Percentiles rank a stretch among this genome's conserved stretches.
Evolutionary conservation across 2,888 invertebrate species (phyloP).

Genomic region (Mythimna albipuncta): DNA sequence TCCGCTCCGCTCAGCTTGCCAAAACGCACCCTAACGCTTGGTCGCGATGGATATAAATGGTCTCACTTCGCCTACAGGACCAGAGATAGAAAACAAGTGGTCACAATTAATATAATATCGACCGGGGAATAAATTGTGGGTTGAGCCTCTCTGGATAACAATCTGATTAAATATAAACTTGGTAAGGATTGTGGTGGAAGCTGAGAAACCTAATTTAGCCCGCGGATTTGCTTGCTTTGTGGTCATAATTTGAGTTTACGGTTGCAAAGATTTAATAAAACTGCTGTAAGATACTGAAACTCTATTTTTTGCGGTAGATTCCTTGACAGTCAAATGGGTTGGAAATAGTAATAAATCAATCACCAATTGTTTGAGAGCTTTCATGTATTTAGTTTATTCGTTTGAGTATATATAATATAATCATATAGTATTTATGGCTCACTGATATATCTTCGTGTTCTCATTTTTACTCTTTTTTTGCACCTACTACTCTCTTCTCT

Average conservation of each 20-base stretch:
- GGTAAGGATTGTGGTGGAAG: constrained; percentile 12
- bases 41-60: constrained; percentile 59
- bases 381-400: no score
- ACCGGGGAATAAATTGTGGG: constrained; percentile 53
- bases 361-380: no score
- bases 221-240: constrained; percentile 19
- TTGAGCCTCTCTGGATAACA: constrained; percentile 28
- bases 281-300: no score
- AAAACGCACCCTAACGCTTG: constrained; percentile 25
- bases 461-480: no score
- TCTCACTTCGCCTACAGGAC: constrained; percentile 38
- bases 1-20: not conserved
- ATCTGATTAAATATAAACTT: constrained; percentile 53
- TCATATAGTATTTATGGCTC: no score
- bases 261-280: not conserved
- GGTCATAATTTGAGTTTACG: constrained; percentile 1
- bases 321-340: no score
- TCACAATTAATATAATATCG: constrained; percentile 64
- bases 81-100: constrained; percentile 54
- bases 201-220: not conserved
- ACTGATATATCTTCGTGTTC: no score
- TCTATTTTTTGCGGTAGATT: no score
- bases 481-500: no score
- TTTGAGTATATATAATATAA: no score
- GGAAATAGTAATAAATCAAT: no score